Conservation (phyloP, 2,797 vertebrate genomes). For the Trichosurus vulpecula region DNA sequence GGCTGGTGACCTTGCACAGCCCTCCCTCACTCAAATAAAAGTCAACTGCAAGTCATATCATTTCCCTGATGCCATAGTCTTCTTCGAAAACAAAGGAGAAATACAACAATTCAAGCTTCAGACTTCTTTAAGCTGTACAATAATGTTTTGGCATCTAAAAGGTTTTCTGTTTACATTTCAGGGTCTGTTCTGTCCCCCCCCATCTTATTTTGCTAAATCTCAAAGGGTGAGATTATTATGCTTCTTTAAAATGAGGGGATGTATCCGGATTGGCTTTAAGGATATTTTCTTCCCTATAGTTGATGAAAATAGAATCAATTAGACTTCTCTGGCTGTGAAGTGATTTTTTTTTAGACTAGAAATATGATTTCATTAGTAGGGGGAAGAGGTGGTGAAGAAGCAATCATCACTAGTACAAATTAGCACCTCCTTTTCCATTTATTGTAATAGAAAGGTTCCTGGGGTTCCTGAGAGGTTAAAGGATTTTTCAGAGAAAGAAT, state of each 20-base stretch:
- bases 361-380: background rate
- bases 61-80: too few species aligned
- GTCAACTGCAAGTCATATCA: too few species aligned
- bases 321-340: background rate
- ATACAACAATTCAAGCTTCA: background rate
- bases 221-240: background rate
- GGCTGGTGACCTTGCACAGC: too few species aligned
- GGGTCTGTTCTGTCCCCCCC: background rate
- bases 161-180: background rate
- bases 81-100: too few species aligned
- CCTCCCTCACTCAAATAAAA: too few species aligned
- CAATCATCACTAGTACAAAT: background rate
- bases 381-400: background rate
- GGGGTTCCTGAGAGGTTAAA: background rate
- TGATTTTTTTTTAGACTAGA: background rate
- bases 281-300: background rate
- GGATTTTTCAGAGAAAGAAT: background rate
- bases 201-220: background rate
- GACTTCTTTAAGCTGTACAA: background rate
- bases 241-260: background rate
- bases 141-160: background rate
- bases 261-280: background rate
- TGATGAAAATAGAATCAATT: background rate
- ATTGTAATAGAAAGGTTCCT: background rate
- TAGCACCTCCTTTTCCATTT: background rate